A percentile compares a stretch with the other conserved stretches of the same genome.
These are phyloP conservation scores for Crotalus viridis DNA, from an alignment of 2,113 vertebrate species.

Conservation along the genomic window DNA sequence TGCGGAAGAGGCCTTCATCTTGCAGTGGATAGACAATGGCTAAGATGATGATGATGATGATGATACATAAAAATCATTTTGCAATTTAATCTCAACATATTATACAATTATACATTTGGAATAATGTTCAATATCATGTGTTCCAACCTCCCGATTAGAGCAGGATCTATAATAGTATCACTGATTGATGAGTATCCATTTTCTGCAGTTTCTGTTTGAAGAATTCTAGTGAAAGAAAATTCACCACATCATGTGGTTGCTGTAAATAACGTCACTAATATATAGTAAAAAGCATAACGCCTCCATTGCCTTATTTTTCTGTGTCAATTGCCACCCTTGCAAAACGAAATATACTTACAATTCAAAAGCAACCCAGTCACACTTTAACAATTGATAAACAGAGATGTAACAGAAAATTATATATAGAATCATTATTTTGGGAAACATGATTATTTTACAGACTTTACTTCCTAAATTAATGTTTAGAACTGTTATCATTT, in stretches of 20 bases:
- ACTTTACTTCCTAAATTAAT: neutral
- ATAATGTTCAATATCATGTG: neutral
- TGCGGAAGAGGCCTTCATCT: too few species aligned
- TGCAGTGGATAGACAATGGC: too few species aligned
- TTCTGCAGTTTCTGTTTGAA: neutral
- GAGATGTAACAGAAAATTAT: neutral
- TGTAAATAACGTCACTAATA: neutral
- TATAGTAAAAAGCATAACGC: neutral
- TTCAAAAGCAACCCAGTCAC: neutral
- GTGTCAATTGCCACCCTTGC: neutral
- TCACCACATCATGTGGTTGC: neutral
- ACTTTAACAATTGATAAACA: neutral
- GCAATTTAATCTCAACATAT: neutral
- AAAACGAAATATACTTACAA: neutral
- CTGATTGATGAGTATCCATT: neutral
- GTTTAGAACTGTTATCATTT: neutral
- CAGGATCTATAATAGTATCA: neutral
- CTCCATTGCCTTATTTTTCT: neutral
- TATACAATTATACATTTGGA: neutral
- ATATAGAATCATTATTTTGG: neutral
- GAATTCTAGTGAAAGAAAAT: neutral
- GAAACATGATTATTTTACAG: conserved; percentile 9
- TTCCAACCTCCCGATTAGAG: neutral
- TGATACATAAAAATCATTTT: neutral
- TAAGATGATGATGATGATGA: too few species aligned